Conservation (phyloP, 2,797 vertebrate genomes). For the Fundulus diaphanus region DNA sequence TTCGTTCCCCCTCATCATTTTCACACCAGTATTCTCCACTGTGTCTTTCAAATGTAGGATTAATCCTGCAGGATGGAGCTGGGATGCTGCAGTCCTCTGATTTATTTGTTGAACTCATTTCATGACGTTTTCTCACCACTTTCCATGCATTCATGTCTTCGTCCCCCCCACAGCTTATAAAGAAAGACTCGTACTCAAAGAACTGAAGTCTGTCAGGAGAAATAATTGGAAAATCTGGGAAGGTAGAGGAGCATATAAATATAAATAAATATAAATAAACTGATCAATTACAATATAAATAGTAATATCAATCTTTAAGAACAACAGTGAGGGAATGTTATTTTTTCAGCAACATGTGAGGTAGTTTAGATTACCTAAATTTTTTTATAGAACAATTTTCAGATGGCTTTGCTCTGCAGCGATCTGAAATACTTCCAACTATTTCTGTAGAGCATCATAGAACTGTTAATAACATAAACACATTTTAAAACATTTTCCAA, state of each 20-base stretch:
- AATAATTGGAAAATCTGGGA: not conserved
- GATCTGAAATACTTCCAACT: too few relatives aligned
- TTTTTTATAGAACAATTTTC: not conserved
- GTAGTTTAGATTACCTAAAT: not conserved
- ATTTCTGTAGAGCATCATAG: not conserved
- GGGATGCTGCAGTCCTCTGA: not conserved
- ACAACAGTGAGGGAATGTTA: not conserved
- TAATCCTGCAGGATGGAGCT: constrained; percentile 1
- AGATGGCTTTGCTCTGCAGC: too few relatives aligned
- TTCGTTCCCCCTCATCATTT: not conserved
- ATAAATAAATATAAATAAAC: not conserved
- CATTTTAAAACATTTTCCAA: not conserved
- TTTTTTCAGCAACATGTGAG: not conserved
- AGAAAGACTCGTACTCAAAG: not conserved
- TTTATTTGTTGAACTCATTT: not conserved
- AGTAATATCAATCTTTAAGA: too few relatives aligned
- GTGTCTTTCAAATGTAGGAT: not conserved
- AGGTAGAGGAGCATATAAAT: too few relatives aligned
- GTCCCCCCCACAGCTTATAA: not conserved
- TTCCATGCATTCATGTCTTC: not conserved
- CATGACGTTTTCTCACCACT: not conserved
- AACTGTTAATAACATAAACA: not conserved
- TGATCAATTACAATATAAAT: not conserved
- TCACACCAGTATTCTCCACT: constrained; percentile 8
- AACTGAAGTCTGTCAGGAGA: constrained; percentile 7